Percentiles rank a stretch among this genome's conserved stretches.
Conservation (phyloP, 2,888 invertebrate genomes). For the Cryptus viduatorius region DNA sequence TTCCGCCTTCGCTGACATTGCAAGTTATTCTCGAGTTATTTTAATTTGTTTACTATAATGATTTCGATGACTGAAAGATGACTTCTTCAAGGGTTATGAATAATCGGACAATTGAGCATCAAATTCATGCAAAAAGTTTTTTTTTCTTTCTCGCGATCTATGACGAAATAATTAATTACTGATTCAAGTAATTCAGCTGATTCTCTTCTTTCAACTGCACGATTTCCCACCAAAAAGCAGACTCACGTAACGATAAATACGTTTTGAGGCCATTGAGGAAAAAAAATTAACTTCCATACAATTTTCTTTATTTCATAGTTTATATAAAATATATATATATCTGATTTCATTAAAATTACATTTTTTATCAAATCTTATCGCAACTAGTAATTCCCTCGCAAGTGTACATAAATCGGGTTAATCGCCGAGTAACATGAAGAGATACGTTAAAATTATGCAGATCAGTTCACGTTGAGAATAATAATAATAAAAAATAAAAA, state of each 20-base stretch:
- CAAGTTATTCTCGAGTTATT: not conserved
- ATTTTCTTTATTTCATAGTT: not conserved
- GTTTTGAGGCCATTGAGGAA: too few species aligned
- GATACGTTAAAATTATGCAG: constrained; percentile 1
- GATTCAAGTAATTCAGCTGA: too few species aligned
- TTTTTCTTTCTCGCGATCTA: not conserved
- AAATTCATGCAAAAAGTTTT: not conserved
- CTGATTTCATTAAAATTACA: not conserved
- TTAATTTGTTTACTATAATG: constrained; percentile 5
- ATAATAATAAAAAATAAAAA: not conserved
- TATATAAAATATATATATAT: not conserved
- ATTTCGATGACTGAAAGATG: constrained; percentile 23
- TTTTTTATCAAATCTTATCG: not conserved
- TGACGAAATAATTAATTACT: not conserved
- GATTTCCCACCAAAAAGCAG: too few species aligned
- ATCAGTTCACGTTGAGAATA: not conserved
- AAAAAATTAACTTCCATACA: not conserved
- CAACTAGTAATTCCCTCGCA: not conserved
- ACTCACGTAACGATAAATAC: too few species aligned
- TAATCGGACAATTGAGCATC: constrained; percentile 18
- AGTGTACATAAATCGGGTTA: not conserved
- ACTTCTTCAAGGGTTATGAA: constrained; percentile 19
- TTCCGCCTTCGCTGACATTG: constrained; percentile 11
- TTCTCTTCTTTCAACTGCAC: too few species aligned
- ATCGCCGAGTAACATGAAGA: not conserved